Evolutionary conservation across 2,888 invertebrate species (phyloP), one percentile per base, ranked within the genome.

Genomic region (Chrysolina americana): DNA sequence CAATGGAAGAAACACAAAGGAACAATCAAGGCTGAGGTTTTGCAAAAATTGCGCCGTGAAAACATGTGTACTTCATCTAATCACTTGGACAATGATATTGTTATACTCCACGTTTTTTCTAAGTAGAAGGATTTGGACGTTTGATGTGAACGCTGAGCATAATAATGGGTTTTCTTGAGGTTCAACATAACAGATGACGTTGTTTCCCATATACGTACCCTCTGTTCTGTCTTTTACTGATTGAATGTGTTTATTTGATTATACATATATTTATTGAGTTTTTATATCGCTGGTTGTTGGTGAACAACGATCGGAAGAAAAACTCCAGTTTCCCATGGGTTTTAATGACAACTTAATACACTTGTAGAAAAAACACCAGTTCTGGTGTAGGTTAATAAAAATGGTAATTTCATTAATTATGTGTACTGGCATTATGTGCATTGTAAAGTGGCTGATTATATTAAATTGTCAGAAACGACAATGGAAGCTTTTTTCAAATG

Each of bases 201-300:
- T 41, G 41, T 68, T 76, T 76, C 76, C 74, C 76, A 76, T 73
- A 73, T 76, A 74, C 59, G 72, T 70, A 68, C 76, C 76, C 76
- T 66, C 72, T 76, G 76, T 74, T 53, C 11, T 59, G 72, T 71
- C 47, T 17, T 50, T 17, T n/a, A 44, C 36, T 23, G 21, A 68
- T 50, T 56, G 59, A 36, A 68, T 56, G 47, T 68, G 44, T 41
- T 68, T 13, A 68, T 68, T 68, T 28, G 23, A 48, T 66, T 68
- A 68, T 41, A 68, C 68, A 41, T 68, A 68, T 68, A 68, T 68
- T 68, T 53, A 41, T 68, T 68, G 66, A 41, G 21, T 65, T n/a
- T 50, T 53, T 23, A 53, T 53, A 53, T 41, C 21, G 53, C 53
- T 21, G 13, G 41, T 66, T 47, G 41, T 47, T 47, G 65, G 47